Base-by-base conservation (phyloP, 2,888 invertebrate species). In the Esperia sulphurella region DNA sequence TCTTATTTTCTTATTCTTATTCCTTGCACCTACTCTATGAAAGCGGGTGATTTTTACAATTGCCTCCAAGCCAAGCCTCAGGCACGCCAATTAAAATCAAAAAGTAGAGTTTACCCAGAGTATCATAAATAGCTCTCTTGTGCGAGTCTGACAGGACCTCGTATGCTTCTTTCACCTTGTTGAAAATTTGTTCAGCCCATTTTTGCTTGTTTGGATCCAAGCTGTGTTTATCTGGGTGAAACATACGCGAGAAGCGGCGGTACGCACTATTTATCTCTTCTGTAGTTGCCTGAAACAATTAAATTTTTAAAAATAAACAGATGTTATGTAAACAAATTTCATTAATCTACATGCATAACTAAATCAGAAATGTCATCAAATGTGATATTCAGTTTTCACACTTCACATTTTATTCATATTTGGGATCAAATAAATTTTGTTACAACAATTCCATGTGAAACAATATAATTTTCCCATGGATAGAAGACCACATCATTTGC, bases 231-330 rank as follows among this genome's bases (percentile, higher is more conserved):
- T 99, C 99, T 0, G 99, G 99, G 81, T 99, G 99, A 73, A 98
- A 99, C 64, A 97, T 93, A 57, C 95, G 93, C 63, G 98, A 98
- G 48, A 98, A 93, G 46, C 95, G 93, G 53, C 98, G 92, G 78
- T 98, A 99, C 1, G 98, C 96, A 88, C 95, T 94, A 69, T 94
- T 97, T 59, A 99, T 98, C 82, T 99, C 98, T 58, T 98, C 98
- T 44, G 90, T 88, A 37, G 95, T 91, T 7, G 99, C 99, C 99
- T 99, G 74, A 10, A 35, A 21, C 5, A 21, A 21, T 3, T 21
- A 21, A 21, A n/a, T n/a, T n/a, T n/a, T 21, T 21, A 21, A 21
- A 3, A 21, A 21, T 3, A 21, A 21, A 21, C 21, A n/a, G n/a
- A n/a, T n/a, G n/a, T n/a, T n/a, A n/a, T n/a, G n/a, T n/a, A n/a